Conservation (phyloP, 2,888 invertebrate species). For the Neoaliturus tenellus region DNA sequence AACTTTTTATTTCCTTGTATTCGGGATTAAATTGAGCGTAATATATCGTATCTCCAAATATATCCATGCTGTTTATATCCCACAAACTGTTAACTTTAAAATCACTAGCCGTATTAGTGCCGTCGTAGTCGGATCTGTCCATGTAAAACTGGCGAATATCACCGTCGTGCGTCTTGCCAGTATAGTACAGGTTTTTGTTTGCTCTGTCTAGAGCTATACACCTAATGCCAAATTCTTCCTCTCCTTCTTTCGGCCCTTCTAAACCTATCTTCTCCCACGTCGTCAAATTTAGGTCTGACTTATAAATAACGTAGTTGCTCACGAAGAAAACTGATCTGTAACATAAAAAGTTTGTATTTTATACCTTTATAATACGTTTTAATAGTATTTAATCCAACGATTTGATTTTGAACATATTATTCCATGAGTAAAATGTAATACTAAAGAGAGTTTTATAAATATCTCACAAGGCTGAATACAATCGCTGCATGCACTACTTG, state of each 20-base stretch:
- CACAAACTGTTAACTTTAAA: neutral
- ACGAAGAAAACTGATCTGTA: neutral
- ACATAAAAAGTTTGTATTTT: too few species aligned
- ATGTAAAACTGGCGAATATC: too few species aligned
- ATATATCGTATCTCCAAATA: neutral
- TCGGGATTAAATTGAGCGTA: neutral
- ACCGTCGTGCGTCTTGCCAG: neutral
- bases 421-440: too few species aligned
- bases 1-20: neutral
- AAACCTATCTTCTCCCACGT: neutral
- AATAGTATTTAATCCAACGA: too few species aligned
- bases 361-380: too few species aligned
- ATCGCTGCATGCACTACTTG: too few species aligned
- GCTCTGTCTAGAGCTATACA: neutral
- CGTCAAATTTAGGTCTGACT: neutral
- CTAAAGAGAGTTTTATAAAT: too few species aligned
- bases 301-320: neutral
- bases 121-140: too few species aligned
- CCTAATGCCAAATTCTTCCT: neutral
- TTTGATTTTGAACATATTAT: too few species aligned
- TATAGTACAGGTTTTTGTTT: neutral
- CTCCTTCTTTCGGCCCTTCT: neutral
- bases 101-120: neutral
- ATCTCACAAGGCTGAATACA: too few species aligned
- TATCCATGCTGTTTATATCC: neutral